Conservation (phyloP, 2,797 vertebrate genomes). For the Halcyon badia region DNA sequence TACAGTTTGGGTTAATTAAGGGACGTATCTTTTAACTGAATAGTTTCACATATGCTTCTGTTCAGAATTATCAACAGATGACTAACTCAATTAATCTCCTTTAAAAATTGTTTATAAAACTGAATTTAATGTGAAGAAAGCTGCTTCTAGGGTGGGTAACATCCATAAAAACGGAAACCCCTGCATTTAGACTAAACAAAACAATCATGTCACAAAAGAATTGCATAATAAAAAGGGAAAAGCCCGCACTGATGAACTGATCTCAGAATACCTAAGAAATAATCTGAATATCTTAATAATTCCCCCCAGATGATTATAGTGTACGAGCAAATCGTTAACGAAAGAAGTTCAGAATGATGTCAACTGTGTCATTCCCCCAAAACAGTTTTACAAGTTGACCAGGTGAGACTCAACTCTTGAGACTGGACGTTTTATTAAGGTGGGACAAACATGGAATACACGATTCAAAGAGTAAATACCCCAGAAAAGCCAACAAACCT, state of each 20-base stretch:
- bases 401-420: background rate
- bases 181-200: background rate
- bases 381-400: background rate
- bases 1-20: conserved; percentile 31
- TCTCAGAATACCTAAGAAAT: background rate
- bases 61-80: conserved; percentile 31
- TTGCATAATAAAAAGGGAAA: background rate
- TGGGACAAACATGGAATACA: background rate
- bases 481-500: background rate
- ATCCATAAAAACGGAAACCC: background rate
- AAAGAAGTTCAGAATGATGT: background rate
- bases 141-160: conserved; percentile 3
- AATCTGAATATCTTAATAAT: background rate
- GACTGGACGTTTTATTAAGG: background rate
- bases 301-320: background rate
- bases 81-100: conserved; percentile 50
- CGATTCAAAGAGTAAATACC: fast-evolving
- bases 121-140: background rate
- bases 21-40: background rate
- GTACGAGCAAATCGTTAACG: background rate
- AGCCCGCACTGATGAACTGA: background rate
- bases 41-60: conserved; percentile 32
- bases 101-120: conserved; percentile 37
- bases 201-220: background rate
- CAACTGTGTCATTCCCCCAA: background rate